A percentile compares a stretch with the other conserved stretches of the same genome.
Evolutionary conservation across 2,888 invertebrate species (phyloP).

Genomic region (Luperina testacea): DNA sequence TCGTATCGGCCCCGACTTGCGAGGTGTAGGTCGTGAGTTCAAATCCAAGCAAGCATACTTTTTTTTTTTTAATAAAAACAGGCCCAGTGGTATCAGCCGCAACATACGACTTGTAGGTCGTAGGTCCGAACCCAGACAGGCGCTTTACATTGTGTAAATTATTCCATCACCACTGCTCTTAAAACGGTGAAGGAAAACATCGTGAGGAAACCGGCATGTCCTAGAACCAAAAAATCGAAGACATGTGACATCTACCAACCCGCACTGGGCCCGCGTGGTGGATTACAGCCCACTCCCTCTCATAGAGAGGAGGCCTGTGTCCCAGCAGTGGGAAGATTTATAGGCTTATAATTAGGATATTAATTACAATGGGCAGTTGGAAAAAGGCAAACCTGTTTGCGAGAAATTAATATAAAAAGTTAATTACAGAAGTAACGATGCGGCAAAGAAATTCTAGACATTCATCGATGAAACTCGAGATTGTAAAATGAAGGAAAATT

Average conservation of each 20-base stretch:
- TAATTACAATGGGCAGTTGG: not conserved
- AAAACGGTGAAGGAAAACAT: not conserved
- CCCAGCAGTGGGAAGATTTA: not conserved
- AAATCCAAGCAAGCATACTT: too few species aligned
- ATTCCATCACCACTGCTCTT: too few species aligned
- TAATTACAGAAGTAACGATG: conserved; percentile 19
- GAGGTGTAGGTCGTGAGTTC: too few species aligned
- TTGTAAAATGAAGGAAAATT: conserved; percentile 24
- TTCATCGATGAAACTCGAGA: conserved; percentile 3
- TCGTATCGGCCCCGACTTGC: too few species aligned
- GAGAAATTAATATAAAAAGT: not conserved
- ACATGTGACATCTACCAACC: too few species aligned
- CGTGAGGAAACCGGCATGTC: not conserved
- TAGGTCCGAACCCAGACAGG: too few species aligned
- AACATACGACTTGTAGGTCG: too few species aligned
- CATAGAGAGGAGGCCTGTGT: not conserved
- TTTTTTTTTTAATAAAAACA: too few species aligned
- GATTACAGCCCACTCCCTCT: not conserved
- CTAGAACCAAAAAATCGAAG: not conserved
- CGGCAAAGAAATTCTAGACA: conserved; percentile 4
- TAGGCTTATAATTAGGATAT: not conserved
- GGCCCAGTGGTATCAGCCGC: too few species aligned
- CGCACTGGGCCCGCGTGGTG: too few species aligned
- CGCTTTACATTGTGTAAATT: too few species aligned
- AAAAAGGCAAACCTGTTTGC: not conserved